Conservation (phyloP, 1,140 invertebrate genomes). For the Apis dorsata region DNA sequence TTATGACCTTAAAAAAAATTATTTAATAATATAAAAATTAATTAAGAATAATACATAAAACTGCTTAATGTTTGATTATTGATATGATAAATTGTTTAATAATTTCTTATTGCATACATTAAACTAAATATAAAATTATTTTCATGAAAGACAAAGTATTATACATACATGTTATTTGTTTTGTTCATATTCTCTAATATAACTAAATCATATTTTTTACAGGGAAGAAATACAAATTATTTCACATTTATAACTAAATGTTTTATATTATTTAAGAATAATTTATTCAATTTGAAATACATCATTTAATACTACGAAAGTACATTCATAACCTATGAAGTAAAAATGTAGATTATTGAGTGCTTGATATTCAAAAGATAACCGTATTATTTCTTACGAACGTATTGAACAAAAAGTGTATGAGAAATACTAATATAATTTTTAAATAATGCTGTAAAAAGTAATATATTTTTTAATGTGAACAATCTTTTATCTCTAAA, state of each 20-base stretch:
- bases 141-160: background rate
- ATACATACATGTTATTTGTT: background rate
- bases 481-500: conserved; percentile 40
- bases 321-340: conserved; percentile 63
- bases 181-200: background rate
- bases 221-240: background rate
- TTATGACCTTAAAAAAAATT: background rate
- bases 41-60: background rate
- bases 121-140: background rate
- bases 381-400: background rate
- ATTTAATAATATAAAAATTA: background rate
- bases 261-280: too few relatives aligned
- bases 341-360: conserved; percentile 21
- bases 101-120: background rate
- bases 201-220: background rate
- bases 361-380: background rate
- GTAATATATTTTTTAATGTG: conserved; percentile 36
- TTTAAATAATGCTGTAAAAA: background rate
- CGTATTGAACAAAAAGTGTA: background rate
- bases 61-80: background rate
- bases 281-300: background rate
- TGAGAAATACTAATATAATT: background rate
- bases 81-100: background rate
- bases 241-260: background rate
- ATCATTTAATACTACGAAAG: conserved; percentile 19